Evolutionary conservation across 2,888 invertebrate species (phyloP).

Genomic region (Brachypterus glaber): DNA sequence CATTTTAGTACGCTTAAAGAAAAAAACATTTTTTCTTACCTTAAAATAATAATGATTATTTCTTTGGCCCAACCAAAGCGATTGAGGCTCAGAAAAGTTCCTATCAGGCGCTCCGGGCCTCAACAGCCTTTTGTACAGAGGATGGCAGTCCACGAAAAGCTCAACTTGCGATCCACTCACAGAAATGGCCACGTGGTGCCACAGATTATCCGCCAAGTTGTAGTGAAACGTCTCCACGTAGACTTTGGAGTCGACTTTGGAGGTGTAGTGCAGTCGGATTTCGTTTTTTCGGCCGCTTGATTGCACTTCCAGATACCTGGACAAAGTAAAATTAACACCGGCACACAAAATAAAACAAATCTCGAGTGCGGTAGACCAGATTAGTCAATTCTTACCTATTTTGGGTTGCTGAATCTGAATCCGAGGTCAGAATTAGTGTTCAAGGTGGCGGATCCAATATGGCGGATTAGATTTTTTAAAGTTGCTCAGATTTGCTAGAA

Average conservation of each 20-base stretch:
- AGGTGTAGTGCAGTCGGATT: constrained; percentile 73
- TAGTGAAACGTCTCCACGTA: constrained; percentile 82
- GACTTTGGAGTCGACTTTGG: constrained; percentile 52
- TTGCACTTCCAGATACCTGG: constrained; percentile 65
- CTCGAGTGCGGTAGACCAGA: no score
- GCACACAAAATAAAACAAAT: no score
- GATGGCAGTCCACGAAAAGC: constrained; percentile 78
- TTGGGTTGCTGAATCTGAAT: no score
- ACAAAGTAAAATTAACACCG: no score
- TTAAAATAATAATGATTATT: constrained; percentile 81
- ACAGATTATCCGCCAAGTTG: constrained; percentile 75
- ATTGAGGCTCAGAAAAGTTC: constrained; percentile 63
- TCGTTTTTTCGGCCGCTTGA: constrained; percentile 83
- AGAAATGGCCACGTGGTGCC: constrained; percentile 79
- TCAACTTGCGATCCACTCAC: constrained; percentile 77
- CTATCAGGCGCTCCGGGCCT: constrained; percentile 61
- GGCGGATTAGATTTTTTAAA: no score
- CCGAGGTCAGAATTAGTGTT: no score
- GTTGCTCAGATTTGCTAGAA: no score
- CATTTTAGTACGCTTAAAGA: no score
- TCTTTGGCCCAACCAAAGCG: constrained; percentile 82
- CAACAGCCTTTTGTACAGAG: constrained; percentile 71
- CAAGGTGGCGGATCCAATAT: no score
- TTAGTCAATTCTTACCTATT: no score
- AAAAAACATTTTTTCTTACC: constrained; percentile 48